These are phyloP conservation scores for Tetrax tetrax DNA, from an alignment of 2,113 vertebrate genomes.

Conservation along the genomic window DNA sequence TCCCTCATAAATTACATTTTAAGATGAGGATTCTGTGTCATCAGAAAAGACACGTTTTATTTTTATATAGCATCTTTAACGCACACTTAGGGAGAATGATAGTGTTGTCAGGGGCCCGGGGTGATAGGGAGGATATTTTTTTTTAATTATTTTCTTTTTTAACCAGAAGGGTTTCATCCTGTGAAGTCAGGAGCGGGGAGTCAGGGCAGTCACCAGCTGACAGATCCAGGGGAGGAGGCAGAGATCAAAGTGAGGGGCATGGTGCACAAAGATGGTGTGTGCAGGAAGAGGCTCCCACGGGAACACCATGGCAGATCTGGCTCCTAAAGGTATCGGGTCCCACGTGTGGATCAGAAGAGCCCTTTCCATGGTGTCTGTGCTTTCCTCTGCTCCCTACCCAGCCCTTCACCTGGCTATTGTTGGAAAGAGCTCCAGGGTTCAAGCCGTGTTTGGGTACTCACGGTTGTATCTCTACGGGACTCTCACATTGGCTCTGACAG, in stretches of 20 bases:
- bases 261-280: not conserved
- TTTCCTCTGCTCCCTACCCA: not conserved
- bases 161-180: not conserved
- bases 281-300: not conserved
- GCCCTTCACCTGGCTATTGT: not conserved
- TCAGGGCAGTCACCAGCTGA: not conserved
- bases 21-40: conserved; percentile 27
- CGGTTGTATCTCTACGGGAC: not conserved
- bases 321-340: not conserved
- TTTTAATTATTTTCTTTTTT: not conserved
- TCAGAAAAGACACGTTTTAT: conserved; percentile 54
- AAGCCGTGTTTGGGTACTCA: not conserved
- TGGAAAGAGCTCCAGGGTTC: not conserved
- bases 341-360: not conserved
- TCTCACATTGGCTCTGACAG: not conserved
- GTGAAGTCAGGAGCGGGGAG: not conserved
- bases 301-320: not conserved
- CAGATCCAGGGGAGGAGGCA: not conserved
- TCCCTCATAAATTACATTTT: conserved; percentile 38
- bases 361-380: accelerated
- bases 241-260: not conserved
- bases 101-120: not conserved
- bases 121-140: not conserved
- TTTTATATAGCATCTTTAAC: conserved; percentile 58
- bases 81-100: conserved; percentile 34